Conservation (phyloP, 37 sponge, comb jelly and placozoan genomes). For the Diacarnus erythraeanus region DNA sequence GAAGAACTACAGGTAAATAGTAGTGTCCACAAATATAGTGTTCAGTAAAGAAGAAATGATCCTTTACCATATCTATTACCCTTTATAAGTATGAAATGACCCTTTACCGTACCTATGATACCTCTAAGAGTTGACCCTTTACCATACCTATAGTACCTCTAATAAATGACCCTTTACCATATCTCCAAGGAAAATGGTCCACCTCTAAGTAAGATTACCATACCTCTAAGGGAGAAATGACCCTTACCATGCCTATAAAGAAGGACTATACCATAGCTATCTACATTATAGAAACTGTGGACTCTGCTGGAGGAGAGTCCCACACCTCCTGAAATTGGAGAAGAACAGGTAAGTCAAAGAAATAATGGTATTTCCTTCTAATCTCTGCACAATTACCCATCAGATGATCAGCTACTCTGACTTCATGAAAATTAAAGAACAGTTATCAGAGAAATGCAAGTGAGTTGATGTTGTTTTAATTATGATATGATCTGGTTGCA, state of each 20-base stretch:
- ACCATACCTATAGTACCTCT: not conserved
- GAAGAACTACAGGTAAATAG: constrained; percentile 69
- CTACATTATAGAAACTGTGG: constrained; percentile 81
- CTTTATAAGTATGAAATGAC: too few species aligned
- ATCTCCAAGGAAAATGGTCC: too few species aligned
- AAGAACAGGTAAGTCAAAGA: constrained; percentile 64
- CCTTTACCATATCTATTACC: not conserved
- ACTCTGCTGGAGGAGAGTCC: constrained; percentile 77
- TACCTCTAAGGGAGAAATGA: too few species aligned
- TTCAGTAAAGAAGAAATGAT: not conserved
- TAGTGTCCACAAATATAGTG: too few species aligned
- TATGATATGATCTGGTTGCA: not conserved
- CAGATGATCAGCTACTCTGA: constrained; percentile 83
- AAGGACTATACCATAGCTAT: too few species aligned
- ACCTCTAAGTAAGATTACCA: too few species aligned
- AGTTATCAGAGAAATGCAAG: constrained; percentile 69
- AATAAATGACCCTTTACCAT: too few species aligned
- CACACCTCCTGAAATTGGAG: constrained; percentile 76
- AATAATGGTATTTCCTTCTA: not conserved
- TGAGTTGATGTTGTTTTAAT: not conserved
- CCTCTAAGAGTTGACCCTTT: not conserved
- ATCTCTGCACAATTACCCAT: not conserved
- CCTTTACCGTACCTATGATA: not conserved
- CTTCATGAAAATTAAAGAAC: constrained; percentile 51
- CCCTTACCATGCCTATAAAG: too few species aligned